phyloP scores from a whole-genome alignment of 2,888 invertebrate genomes.

The Ormia ochracea region DNA sequence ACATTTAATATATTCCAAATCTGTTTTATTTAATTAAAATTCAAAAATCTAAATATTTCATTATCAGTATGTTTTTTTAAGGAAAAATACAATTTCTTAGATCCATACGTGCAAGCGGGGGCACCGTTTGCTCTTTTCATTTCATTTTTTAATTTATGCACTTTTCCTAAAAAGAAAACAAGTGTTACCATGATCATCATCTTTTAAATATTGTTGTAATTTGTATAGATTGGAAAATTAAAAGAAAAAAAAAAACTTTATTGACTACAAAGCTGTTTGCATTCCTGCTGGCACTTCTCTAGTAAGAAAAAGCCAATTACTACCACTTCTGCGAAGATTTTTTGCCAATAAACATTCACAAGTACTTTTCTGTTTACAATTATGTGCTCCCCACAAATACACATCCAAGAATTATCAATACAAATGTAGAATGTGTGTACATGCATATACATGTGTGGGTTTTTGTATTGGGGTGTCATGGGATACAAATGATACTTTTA shows the following conservation, averaged over 20 bases:
- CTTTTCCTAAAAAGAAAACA: conserved; percentile 22
- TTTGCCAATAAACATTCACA: conserved; percentile 20
- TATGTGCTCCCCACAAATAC: conserved; percentile 10
- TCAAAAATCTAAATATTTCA: conserved; percentile 26
- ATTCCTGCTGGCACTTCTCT: neutral
- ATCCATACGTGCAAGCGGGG: neutral
- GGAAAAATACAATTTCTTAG: neutral
- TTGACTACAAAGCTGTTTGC: conserved; percentile 33
- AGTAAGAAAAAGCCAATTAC: conserved; percentile 53
- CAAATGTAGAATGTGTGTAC: neutral
- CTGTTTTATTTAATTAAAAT: conserved; percentile 27
- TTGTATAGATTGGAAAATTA: conserved; percentile 33
- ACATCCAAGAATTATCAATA: conserved; percentile 15
- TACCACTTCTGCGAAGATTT: conserved; percentile 20
- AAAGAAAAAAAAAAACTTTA: conserved; percentile 24
- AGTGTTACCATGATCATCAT: conserved; percentile 23
- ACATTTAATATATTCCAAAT: neutral
- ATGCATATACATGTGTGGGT: neutral
- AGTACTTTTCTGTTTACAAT: conserved; percentile 12
- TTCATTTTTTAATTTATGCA: conserved; percentile 43
- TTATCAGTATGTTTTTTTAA: neutral
- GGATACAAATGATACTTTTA: conserved; percentile 31
- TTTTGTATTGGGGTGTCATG: neutral
- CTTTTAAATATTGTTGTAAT: conserved; percentile 15
- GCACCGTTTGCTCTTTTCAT: neutral